phyloP scores from a whole-genome alignment of 2,888 invertebrate species.

The Dromius quadrimaculatus region DNA sequence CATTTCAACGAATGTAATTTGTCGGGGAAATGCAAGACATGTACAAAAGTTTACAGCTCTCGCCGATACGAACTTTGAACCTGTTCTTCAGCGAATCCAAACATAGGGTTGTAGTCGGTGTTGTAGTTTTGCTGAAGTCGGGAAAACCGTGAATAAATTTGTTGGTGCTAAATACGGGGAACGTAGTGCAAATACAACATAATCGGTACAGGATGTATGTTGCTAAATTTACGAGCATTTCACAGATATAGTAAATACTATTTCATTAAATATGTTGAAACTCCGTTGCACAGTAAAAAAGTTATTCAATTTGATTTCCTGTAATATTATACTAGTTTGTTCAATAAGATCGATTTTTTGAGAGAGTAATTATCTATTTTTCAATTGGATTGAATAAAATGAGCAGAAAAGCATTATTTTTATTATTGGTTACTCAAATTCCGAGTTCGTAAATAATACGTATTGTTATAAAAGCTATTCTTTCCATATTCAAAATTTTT shows the following conservation, averaged over 20 bases:
- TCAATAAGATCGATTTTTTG: too few species aligned
- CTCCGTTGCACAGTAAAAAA: too few species aligned
- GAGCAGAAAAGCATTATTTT: too few species aligned
- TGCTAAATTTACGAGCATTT: too few species aligned
- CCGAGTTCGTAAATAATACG: slow-evolving; percentile 29
- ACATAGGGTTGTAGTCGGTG: not conserved
- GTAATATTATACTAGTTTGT: too few species aligned
- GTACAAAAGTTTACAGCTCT: slow-evolving; percentile 42
- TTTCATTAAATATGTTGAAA: too few species aligned
- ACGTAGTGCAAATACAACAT: not conserved
- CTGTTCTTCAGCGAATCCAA: not conserved
- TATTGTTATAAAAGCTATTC: slow-evolving; percentile 22
- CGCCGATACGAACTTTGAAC: slow-evolving; percentile 27
- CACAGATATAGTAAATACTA: too few species aligned
- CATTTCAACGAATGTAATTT: slow-evolving; percentile 44
- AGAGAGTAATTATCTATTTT: too few species aligned
- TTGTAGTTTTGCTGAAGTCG: not conserved
- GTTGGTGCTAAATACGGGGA: slow-evolving; percentile 1
- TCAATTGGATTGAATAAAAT: too few species aligned
- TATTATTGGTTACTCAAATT: slow-evolving; percentile 13
- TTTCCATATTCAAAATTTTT: slow-evolving; percentile 48
- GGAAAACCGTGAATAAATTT: slow-evolving; percentile 1
- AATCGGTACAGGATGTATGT: not conserved
- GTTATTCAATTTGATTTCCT: too few species aligned
- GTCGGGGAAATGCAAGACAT: slow-evolving; percentile 46